These are phyloP conservation scores for Oasisia sp. DNA, from an alignment of 2,888 invertebrate species.

Conservation along the genomic window DNA sequence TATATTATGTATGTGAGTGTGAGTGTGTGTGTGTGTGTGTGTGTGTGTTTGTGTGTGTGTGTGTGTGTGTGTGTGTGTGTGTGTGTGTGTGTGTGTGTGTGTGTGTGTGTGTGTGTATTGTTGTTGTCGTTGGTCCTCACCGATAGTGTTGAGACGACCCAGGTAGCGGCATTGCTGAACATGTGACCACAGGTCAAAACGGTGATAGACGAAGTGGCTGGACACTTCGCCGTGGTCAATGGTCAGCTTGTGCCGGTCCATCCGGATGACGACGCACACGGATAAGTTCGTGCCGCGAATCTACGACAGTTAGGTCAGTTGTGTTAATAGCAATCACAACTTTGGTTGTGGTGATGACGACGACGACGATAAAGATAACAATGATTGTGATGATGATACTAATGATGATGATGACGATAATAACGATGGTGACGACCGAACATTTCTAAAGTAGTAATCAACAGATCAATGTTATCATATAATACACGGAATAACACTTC, in stretches of 20 bases:
- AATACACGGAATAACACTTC: too few relatives aligned
- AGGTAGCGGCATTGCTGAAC: neutral
- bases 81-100: too few relatives aligned
- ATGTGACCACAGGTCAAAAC: slow-evolving; percentile 14
- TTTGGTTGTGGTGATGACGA: neutral
- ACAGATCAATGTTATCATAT: too few relatives aligned
- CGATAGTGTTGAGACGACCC: neutral
- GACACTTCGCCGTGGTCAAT: neutral
- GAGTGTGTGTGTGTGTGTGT: too few relatives aligned
- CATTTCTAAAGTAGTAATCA: too few relatives aligned
- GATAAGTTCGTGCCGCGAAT: neutral
- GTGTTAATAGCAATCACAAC: neutral
- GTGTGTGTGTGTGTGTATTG: too few relatives aligned
- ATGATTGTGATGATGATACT: neutral
- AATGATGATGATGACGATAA: neutral
- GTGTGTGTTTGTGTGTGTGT: too few relatives aligned
- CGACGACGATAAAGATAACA: too few relatives aligned
- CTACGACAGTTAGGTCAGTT: neutral
- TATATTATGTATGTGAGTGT: too few relatives aligned
- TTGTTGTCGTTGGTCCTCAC: neutral
- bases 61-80: too few relatives aligned
- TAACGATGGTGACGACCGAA: neutral
- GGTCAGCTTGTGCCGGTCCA: neutral
- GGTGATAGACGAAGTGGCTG: slow-evolving; percentile 18
- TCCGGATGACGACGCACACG: neutral